These are phyloP conservation scores for Rhea pennata DNA, from an alignment of 2,113 vertebrate genomes.

Conservation along the genomic window DNA sequence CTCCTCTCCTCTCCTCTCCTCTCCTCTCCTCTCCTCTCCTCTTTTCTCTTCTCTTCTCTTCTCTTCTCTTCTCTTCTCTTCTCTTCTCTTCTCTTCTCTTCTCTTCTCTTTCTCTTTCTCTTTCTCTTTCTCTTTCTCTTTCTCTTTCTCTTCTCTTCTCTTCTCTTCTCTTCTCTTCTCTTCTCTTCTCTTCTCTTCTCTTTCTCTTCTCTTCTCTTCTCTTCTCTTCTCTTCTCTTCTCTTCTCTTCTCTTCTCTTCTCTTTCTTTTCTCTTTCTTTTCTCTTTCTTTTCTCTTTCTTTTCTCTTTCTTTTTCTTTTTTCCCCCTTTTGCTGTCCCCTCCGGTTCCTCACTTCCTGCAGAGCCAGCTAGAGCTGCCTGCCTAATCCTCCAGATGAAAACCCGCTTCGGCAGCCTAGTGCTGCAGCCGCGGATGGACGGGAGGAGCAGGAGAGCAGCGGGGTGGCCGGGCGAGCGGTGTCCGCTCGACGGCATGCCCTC, in stretches of 20 bases:
- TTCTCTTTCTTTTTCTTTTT: background rate
- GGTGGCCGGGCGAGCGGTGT: background rate
- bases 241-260: background rate
- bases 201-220: too few species aligned
- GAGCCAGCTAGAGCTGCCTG: background rate
- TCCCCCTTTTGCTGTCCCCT: too few species aligned
- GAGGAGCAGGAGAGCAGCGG: accelerated
- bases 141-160: too few species aligned
- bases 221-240: accelerated
- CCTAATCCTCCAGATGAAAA: background rate
- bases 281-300: too few species aligned
- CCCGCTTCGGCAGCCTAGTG: background rate
- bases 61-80: background rate
- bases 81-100: background rate
- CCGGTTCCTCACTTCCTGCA: background rate
- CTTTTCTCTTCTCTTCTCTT: too few species aligned
- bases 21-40: too few species aligned
- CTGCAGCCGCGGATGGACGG: background rate
- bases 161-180: too few species aligned
- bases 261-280: background rate
- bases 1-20: too few species aligned
- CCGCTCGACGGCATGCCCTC: background rate
- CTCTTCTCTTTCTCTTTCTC: background rate
- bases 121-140: background rate
- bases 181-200: too few species aligned